Evolutionary conservation across 2,797 vertebrate species (phyloP).

Genomic region (Zenarchopterus dispar): DNA sequence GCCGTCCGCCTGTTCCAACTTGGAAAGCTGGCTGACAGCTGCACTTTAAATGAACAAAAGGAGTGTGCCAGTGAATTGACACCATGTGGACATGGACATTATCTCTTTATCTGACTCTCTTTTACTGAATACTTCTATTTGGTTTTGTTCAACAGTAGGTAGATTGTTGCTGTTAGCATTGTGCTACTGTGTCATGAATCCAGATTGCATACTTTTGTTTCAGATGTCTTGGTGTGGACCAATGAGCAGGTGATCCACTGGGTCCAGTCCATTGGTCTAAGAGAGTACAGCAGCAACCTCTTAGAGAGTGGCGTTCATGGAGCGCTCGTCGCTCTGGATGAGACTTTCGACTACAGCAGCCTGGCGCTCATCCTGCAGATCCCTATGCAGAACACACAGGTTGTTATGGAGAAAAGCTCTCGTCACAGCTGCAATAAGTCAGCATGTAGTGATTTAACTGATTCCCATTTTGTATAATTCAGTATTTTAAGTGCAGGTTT

Average conservation of each 20-base stretch:
- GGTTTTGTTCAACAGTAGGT: background rate
- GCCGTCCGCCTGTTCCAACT: slow-evolving; percentile 73
- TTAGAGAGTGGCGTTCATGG: slow-evolving; percentile 93
- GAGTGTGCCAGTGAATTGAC: slow-evolving; percentile 75
- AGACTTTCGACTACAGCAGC: slow-evolving; percentile 95
- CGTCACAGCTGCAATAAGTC: background rate
- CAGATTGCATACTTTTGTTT: slow-evolving; percentile 2
- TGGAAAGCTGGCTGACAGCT: slow-evolving; percentile 79
- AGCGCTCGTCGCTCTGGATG: slow-evolving; percentile 90
- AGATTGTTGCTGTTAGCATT: background rate
- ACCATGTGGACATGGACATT: slow-evolving; percentile 65
- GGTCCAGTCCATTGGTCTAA: slow-evolving; percentile 93
- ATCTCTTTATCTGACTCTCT: slow-evolving; percentile 52
- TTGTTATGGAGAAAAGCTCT: slow-evolving; percentile 47
- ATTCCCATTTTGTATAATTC: background rate
- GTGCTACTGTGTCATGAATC: background rate
- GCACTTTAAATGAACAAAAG: slow-evolving; percentile 79
- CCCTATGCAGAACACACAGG: slow-evolving; percentile 97
- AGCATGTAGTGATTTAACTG: background rate
- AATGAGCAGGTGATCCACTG: slow-evolving; percentile 88
- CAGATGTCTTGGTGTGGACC: slow-evolving; percentile 85
- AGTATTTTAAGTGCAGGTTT: background rate
- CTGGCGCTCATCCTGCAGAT: slow-evolving; percentile 95
- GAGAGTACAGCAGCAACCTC: slow-evolving; percentile 91
- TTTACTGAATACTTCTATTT: slow-evolving; percentile 4